A percentile compares a stretch with the other conserved stretches of the same genome.
phyloP scores from a whole-genome alignment of 1,140 invertebrate species.

The Hylyphantes graminicola region DNA sequence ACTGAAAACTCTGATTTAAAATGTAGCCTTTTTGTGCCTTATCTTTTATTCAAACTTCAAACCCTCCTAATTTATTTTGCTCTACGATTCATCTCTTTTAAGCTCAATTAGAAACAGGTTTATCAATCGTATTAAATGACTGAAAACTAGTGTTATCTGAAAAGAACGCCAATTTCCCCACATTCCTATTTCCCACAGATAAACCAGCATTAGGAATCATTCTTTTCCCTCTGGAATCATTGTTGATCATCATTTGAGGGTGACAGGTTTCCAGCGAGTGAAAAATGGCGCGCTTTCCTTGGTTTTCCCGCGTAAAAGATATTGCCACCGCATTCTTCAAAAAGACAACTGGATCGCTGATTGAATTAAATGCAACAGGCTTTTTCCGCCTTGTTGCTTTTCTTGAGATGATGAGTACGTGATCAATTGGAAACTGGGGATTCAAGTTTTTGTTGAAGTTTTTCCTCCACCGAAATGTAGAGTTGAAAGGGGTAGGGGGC shows the following conservation, averaged over 20 bases:
- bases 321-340: conserved; percentile 41
- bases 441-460: background rate
- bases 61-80: no score
- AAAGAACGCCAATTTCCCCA: no score
- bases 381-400: conserved; percentile 22
- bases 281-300: background rate
- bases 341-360: conserved; percentile 17
- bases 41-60: no score
- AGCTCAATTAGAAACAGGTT: no score
- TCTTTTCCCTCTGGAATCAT: conserved; percentile 34
- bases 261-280: background rate
- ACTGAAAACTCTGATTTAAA: no score
- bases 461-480: background rate
- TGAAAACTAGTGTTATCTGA: no score
- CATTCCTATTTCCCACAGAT: conserved; percentile 1
- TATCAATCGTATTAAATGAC: no score
- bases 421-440: background rate
- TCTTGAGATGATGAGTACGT: background rate
- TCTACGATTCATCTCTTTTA: no score
- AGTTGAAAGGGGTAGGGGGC: background rate
- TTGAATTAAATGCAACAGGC: conserved; percentile 56
- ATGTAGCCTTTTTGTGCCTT: no score
- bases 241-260: conserved; percentile 51
- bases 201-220: conserved; percentile 53
- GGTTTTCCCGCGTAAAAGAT: conserved; percentile 1